Percentiles rank a stretch among this genome's conserved stretches.
phyloP scores from a whole-genome alignment of 2,888 invertebrate genomes.

The Rapana venosa region DNA sequence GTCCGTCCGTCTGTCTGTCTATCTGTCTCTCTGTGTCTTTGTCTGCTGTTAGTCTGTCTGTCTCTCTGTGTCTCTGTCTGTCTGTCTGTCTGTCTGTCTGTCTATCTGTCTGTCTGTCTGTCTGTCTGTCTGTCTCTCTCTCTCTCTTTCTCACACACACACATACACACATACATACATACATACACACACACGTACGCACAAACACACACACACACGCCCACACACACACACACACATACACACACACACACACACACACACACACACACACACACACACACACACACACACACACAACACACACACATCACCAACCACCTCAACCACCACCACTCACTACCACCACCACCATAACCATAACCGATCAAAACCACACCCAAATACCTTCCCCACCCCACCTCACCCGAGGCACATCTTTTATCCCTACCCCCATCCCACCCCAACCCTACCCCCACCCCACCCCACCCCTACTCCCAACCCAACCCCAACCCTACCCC shows the following conservation, averaged over 20 bases:
- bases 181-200: neutral
- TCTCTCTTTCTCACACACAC: neutral
- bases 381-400: neutral
- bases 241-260: neutral
- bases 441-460: neutral
- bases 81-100: too few relatives aligned
- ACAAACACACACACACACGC: neutral
- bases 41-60: too few relatives aligned
- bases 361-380: neutral
- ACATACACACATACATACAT: conserved; percentile 1
- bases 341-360: neutral
- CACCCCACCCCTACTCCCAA: neutral
- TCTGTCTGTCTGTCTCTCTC: neutral
- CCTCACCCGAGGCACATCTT: neutral
- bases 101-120: too few relatives aligned
- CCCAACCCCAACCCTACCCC: neutral
- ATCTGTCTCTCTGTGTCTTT: too few relatives aligned
- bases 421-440: neutral
- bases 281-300: too few relatives aligned
- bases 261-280: conserved; percentile 6
- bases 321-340: neutral
- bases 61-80: too few relatives aligned
- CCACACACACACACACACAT: conserved; percentile 17
- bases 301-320: neutral
- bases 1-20: too few relatives aligned